Percentiles rank a stretch among this genome's conserved stretches.
phyloP scores from a whole-genome alignment of 2,888 invertebrate species.

The Ornithoptera priamus region DNA sequence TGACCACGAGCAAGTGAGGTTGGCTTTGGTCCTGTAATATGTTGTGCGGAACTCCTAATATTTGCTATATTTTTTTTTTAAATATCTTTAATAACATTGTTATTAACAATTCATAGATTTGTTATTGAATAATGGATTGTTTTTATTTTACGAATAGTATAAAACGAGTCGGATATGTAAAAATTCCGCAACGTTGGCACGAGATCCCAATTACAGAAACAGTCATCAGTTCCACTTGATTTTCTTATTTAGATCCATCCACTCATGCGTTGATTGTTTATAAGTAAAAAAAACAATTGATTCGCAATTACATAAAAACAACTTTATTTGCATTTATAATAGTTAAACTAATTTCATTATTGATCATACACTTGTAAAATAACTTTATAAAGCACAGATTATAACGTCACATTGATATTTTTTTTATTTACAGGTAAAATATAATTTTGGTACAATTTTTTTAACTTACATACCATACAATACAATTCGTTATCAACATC shows the following conservation, averaged over 20 bases:
- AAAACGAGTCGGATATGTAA: slow-evolving; percentile 6
- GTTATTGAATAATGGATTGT: neutral
- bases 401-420: too few species aligned
- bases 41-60: too few species aligned
- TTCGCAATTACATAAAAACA: too few species aligned
- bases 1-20: too few species aligned
- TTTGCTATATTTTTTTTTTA: neutral
- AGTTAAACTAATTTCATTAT: neutral
- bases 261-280: slow-evolving; percentile 14
- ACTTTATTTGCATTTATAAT: neutral
- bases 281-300: slow-evolving; percentile 4
- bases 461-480: too few species aligned
- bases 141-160: neutral
- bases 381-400: too few species aligned
- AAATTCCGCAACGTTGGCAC: slow-evolving; percentile 22
- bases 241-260: slow-evolving; percentile 14
- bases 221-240: slow-evolving; percentile 14
- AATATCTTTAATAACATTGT: neutral
- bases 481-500: too few species aligned
- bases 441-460: too few species aligned
- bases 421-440: too few species aligned
- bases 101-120: neutral
- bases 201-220: slow-evolving; percentile 26
- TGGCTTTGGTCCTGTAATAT: too few species aligned
- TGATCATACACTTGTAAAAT: too few species aligned